Percentiles rank a stretch among this genome's conserved stretches.
Conservation (phyloP, 2,888 invertebrate species). For the Tanytarsus gracilentus region DNA sequence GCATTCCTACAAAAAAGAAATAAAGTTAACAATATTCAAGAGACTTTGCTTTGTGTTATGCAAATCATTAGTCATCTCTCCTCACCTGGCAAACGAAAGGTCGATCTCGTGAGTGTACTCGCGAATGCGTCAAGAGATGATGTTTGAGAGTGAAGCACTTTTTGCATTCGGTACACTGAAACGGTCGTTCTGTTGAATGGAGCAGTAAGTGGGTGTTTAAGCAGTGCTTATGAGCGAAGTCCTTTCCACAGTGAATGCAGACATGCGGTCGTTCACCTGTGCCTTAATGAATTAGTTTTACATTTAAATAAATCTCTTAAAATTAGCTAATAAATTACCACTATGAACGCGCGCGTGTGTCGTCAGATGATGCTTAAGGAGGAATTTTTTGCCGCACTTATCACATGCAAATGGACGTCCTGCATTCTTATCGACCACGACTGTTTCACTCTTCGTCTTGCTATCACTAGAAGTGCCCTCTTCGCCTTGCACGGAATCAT, state of each 20-base stretch:
- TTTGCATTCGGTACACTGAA: constrained; percentile 75
- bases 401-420: constrained; percentile 73
- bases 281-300: constrained; percentile 28
- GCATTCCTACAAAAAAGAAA: constrained; percentile 49
- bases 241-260: constrained; percentile 70
- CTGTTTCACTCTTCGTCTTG: not conserved
- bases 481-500: not conserved
- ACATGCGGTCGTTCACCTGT: constrained; percentile 66
- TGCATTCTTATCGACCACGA: constrained; percentile 32
- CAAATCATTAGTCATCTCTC: not conserved
- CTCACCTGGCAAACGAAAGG: constrained; percentile 62
- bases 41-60: not conserved
- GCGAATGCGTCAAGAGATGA: constrained; percentile 69
- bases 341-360: constrained; percentile 76
- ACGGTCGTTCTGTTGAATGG: constrained; percentile 73
- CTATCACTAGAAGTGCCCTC: not conserved
- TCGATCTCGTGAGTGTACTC: constrained; percentile 69
- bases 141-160: constrained; percentile 80
- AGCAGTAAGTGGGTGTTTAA: constrained; percentile 71
- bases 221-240: constrained; percentile 74
- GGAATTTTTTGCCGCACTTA: constrained; percentile 75
- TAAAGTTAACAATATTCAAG: not conserved
- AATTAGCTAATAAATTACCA: constrained; percentile 43
- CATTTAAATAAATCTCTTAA: not conserved
- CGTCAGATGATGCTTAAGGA: constrained; percentile 73